A percentile compares a stretch with the other conserved stretches of the same genome.
Conservation (phyloP, 64 coral and sea anemone genomes). For the Actinia tenebrosa region DNA sequence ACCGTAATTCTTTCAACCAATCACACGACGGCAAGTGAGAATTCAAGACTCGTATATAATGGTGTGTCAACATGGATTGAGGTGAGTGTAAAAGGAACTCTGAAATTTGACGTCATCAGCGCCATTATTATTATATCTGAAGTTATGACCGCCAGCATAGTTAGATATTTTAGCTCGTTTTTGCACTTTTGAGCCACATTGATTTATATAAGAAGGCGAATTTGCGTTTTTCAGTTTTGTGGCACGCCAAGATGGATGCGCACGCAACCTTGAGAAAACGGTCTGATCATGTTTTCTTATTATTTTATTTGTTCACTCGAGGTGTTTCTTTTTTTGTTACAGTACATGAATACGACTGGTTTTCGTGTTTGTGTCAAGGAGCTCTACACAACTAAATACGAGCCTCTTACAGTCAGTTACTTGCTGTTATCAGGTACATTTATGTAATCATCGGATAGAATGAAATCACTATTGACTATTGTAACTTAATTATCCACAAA, state of each 20-base stretch:
- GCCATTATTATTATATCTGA: too few species aligned
- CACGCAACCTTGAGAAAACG: too few species aligned
- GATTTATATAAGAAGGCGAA: too few species aligned
- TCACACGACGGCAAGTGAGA: neutral
- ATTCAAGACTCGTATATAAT: neutral
- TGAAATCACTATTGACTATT: constrained; percentile 1
- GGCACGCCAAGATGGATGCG: too few species aligned
- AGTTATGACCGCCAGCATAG: too few species aligned
- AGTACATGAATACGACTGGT: constrained; percentile 29
- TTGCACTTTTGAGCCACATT: too few species aligned
- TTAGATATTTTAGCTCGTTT: too few species aligned
- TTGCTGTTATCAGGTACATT: constrained; percentile 32
- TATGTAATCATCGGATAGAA: neutral
- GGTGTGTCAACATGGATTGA: constrained; percentile 11
- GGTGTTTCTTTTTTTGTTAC: neutral
- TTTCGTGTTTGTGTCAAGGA: constrained; percentile 48
- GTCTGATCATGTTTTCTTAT: too few species aligned
- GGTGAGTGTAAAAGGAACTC: neutral
- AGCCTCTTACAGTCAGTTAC: constrained; percentile 28
- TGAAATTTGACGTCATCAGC: too few species aligned
- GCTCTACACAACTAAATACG: constrained; percentile 47
- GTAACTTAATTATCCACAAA: neutral
- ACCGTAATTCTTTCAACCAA: neutral
- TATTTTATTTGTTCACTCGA: neutral
- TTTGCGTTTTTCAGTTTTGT: too few species aligned